Evolutionary conservation across 1,140 invertebrate species (phyloP).

Genomic region (Streblospio benedicti): DNA sequence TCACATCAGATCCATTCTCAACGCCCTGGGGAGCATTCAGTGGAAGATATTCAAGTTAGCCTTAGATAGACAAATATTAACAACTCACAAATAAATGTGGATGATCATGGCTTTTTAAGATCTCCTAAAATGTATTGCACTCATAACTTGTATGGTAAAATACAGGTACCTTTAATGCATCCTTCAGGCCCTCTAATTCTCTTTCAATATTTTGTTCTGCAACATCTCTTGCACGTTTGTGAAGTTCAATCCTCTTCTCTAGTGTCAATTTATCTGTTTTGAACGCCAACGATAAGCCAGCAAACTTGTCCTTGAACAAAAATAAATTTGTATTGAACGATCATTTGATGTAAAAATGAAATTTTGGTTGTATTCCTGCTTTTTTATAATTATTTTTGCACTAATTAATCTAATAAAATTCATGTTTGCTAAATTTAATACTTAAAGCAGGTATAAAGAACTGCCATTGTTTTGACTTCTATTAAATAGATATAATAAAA

Average conservation of each 20-base stretch:
- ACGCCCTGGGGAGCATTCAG: too few relatives aligned
- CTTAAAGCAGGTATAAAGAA: neutral
- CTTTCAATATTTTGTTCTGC: conserved; percentile 50
- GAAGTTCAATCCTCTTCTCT: conserved; percentile 45
- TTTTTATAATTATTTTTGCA: neutral
- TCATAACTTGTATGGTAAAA: too few relatives aligned
- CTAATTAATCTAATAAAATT: neutral
- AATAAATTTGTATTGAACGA: neutral
- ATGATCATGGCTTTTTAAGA: too few relatives aligned
- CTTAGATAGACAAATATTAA: too few relatives aligned
- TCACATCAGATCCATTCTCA: too few relatives aligned
- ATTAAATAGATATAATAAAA: conserved; percentile 12
- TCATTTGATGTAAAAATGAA: neutral
- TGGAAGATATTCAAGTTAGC: too few relatives aligned
- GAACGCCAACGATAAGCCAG: conserved; percentile 49
- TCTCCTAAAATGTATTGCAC: too few relatives aligned
- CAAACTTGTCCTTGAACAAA: conserved; percentile 47
- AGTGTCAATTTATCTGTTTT: conserved; percentile 52
- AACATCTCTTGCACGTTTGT: conserved; percentile 50
- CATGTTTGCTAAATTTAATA: neutral
- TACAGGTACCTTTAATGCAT: conserved; percentile 41
- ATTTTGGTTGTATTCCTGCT: neutral
- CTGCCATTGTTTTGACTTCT: neutral
- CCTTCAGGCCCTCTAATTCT: conserved; percentile 45
- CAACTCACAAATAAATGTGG: too few relatives aligned